Evolutionary conservation across 2,113 vertebrate species (phyloP).

Genomic region (Atractosteus spatula): DNA sequence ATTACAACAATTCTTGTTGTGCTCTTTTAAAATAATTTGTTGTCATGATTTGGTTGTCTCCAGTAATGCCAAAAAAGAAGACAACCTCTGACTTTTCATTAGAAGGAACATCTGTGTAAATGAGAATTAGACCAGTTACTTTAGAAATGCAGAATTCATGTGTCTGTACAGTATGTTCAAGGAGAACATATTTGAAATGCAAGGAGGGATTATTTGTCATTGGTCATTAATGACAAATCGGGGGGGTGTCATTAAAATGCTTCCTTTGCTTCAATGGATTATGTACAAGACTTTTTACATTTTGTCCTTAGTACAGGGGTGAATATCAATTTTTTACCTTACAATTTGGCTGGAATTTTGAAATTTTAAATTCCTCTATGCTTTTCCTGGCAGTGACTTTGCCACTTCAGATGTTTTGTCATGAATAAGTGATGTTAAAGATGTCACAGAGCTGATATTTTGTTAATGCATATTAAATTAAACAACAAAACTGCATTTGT

Average conservation of each 20-base stretch:
- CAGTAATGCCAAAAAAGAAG: constrained; percentile 52
- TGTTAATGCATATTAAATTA: too few species aligned
- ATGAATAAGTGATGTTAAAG: background rate
- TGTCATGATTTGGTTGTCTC: constrained; percentile 37
- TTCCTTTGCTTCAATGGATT: too few species aligned
- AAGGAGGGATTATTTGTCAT: too few species aligned
- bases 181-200: too few species aligned
- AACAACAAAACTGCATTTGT: too few species aligned
- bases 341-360: constrained; percentile 55
- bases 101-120: constrained; percentile 18
- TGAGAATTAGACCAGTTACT: too few species aligned
- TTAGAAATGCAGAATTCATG: too few species aligned
- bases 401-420: background rate
- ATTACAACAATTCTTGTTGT: constrained; percentile 47
- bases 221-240: too few species aligned
- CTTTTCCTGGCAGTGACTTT: constrained; percentile 25
- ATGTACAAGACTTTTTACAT: too few species aligned
- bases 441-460: too few species aligned
- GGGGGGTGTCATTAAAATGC: too few species aligned
- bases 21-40: constrained; percentile 35
- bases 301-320: background rate
- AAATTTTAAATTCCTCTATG: constrained; percentile 18
- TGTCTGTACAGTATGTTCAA: too few species aligned
- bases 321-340: constrained; percentile 57
- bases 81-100: constrained; percentile 55